Percentiles rank a stretch among this genome's conserved stretches.
These are phyloP conservation scores for Acholoe squamosa DNA, from an alignment of 2,888 invertebrate species.

Conservation along the genomic window DNA sequence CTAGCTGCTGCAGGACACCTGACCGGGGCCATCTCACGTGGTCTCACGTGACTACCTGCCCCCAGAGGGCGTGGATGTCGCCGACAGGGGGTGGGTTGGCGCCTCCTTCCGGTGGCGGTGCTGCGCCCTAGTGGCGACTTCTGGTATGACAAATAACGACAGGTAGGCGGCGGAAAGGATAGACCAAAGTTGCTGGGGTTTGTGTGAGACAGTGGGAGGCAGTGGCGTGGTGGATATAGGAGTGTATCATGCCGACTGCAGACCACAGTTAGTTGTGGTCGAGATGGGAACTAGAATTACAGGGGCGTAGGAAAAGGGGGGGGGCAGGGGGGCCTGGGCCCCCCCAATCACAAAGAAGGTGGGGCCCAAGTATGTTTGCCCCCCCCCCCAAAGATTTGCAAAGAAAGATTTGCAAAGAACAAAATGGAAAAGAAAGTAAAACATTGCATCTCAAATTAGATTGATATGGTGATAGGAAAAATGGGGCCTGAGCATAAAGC, in stretches of 20 bases:
- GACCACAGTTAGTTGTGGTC: background rate
- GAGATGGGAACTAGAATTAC: background rate
- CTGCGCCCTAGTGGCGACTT: background rate
- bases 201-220: background rate
- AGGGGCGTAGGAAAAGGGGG: background rate
- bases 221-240: background rate
- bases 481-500: too few relatives aligned
- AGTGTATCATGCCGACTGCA: background rate
- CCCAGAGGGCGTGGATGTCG: slow-evolving; percentile 10
- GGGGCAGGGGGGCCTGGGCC: too few relatives aligned
- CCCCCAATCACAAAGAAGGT: too few relatives aligned
- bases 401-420: too few relatives aligned
- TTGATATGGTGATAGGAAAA: too few relatives aligned
- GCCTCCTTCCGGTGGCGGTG: background rate
- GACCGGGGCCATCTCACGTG: background rate
- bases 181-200: slow-evolving; percentile 42
- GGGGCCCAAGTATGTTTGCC: too few relatives aligned
- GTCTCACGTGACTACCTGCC: slow-evolving; percentile 26
- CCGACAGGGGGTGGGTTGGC: background rate
- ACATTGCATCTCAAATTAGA: too few relatives aligned
- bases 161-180: slow-evolving; percentile 32
- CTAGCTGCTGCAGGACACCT: slow-evolving; percentile 1
- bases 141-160: slow-evolving; percentile 10
- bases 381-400: too few relatives aligned
- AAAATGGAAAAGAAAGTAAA: too few relatives aligned